Evolutionary conservation across 2,888 invertebrate species (phyloP).

Genomic region (Doris montereyensis): DNA sequence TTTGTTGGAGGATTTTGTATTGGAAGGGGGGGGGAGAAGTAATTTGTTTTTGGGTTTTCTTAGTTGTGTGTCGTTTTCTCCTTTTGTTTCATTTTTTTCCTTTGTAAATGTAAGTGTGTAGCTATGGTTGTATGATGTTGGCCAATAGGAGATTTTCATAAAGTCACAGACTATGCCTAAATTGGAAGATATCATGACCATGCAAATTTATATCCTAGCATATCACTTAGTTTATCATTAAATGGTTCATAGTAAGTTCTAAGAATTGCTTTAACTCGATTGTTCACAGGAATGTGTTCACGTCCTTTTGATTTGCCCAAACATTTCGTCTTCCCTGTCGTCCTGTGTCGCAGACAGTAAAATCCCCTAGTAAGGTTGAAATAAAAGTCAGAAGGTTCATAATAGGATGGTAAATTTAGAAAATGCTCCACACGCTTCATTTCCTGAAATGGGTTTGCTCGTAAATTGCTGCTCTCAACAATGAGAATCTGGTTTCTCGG

Average conservation of each 20-base stretch:
- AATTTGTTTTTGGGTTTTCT: too few relatives aligned
- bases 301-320: constrained; percentile 35
- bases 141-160: too few relatives aligned
- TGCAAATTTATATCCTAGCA: neutral
- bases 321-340: constrained; percentile 33
- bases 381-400: constrained; percentile 17
- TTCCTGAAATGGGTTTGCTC: constrained; percentile 18
- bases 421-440: constrained; percentile 32
- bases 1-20: too few relatives aligned
- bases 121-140: too few relatives aligned
- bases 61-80: too few relatives aligned
- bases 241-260: constrained; percentile 22
- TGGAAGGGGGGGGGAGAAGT: too few relatives aligned
- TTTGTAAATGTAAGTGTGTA: too few relatives aligned
- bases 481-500: constrained; percentile 29
- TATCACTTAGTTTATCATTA: constrained; percentile 14
- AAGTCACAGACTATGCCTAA: too few relatives aligned
- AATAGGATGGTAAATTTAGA: constrained; percentile 22
- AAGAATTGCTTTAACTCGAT: neutral
- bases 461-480: constrained; percentile 23
- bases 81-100: too few relatives aligned
- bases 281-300: constrained; percentile 17
- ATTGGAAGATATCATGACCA: constrained; percentile 31
- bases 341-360: constrained; percentile 24
- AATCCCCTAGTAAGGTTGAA: constrained; percentile 30